Evolutionary conservation across 2,113 vertebrate genomes (phyloP), one percentile per base, ranked within the genome.

Genomic region (Leucoraja erinaceus): DNA sequence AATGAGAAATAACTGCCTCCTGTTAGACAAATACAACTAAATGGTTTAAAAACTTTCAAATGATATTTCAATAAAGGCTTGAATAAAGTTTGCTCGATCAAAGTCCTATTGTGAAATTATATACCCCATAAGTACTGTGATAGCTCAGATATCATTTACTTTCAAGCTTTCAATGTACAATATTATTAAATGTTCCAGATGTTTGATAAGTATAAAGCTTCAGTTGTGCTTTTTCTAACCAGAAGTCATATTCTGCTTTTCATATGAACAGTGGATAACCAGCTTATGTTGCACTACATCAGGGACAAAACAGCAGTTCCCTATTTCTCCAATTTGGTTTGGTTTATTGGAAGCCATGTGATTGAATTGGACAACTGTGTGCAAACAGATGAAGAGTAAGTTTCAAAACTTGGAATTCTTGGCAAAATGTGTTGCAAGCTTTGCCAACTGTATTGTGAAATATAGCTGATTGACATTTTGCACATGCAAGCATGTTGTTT

Each of bases 331-430:
- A 99, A 99, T 95, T 95, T 99, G 81, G 99, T 99, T 93, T 99
- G 99, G 98, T 99, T 99, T 94, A 99, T 99, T 72, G 99, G 99
- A 93, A 99, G 98, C 94, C 99, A 99, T 0, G 98, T 99, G 94
- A 98, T 99, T 31, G 98, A 99, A 90, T 96, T 99, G 95, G 99
- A 99, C 95, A 98, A 98, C 96, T 99, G 99, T 81, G 98, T 99
- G 94, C 98, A 99, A 95, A 99, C 98, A 0, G 99, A 99, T 86
- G 98, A 99, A 96, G 98, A 99, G 99, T 99, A 96, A 98, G 99
- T 91, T 72, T 47, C 22, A 25, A 91, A 72, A 91, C 38, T 72
- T 38, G 9, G 70, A 54, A 72, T 31, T 12, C 56, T 25, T 74
- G 66, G n/a, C 63, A 70, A 47, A 4, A 25, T 47, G n/a, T 86